phyloP scores from a whole-genome alignment of 2,113 vertebrate species.

The Sigmodon hispidus region DNA sequence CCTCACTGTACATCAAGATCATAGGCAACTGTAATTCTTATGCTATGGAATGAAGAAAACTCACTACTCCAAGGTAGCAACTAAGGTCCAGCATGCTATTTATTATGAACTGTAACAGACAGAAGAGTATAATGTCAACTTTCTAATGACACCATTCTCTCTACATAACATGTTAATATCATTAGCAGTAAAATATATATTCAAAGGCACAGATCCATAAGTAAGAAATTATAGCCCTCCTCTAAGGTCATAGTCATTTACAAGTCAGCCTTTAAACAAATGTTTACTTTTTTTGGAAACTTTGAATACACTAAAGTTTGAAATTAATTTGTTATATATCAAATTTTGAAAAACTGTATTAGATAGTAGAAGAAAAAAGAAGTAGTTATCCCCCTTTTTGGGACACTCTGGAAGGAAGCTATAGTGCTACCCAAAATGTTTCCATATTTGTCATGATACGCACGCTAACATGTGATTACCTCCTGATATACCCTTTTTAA shows the following conservation, averaged over 20 bases:
- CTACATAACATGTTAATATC: background rate
- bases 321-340: background rate
- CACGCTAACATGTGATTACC: background rate
- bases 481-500: background rate
- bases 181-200: background rate
- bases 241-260: background rate
- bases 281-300: background rate
- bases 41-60: background rate
- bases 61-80: background rate
- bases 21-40: background rate
- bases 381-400: background rate
- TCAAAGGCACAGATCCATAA: background rate
- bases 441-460: background rate
- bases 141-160: background rate
- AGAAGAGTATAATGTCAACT: background rate
- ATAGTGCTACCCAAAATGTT: background rate
- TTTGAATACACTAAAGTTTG: background rate
- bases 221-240: background rate
- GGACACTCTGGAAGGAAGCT: background rate
- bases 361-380: background rate
- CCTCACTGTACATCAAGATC: background rate
- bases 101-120: background rate
- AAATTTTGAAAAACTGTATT: background rate
- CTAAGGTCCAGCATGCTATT: background rate
- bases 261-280: background rate